Evolutionary conservation across 2,113 vertebrate genomes (phyloP).

Genomic region (Sinocyclocheilus maitianheensis): DNA sequence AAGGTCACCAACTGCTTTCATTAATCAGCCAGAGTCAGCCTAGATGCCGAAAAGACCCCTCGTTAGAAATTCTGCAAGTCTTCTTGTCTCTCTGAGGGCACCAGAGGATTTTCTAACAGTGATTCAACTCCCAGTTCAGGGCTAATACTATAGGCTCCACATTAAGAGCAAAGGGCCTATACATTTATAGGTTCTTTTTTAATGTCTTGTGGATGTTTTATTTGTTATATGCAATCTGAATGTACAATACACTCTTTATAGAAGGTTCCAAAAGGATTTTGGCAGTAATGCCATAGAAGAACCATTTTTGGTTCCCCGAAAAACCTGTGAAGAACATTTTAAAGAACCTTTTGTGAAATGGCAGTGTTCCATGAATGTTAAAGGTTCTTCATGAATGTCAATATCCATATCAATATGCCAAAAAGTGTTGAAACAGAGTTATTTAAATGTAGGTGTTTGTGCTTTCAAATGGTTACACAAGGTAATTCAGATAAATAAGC

Average conservation of each 20-base stretch:
- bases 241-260: not conserved
- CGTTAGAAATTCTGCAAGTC: constrained; percentile 52
- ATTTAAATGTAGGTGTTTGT: not conserved
- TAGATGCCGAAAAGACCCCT: constrained; percentile 51
- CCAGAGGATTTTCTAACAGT: constrained; percentile 1
- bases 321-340: not conserved
- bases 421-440: not conserved
- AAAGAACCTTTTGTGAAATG: not conserved
- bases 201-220: not conserved
- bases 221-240: not conserved
- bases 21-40: constrained; percentile 69
- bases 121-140: not conserved
- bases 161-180: not conserved
- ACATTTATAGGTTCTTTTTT: not conserved
- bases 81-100: constrained; percentile 25
- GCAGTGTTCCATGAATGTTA: not conserved
- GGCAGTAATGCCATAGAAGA: too few relatives aligned
- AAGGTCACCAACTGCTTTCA: constrained; percentile 81
- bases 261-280: too few relatives aligned
- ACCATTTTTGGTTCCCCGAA: too few relatives aligned
- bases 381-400: not conserved
- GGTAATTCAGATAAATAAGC: not conserved
- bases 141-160: not conserved
- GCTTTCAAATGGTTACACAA: not conserved
- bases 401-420: not conserved